Conservation (phyloP, 2,113 vertebrate species). For the Sakesphorus luctuosus region DNA sequence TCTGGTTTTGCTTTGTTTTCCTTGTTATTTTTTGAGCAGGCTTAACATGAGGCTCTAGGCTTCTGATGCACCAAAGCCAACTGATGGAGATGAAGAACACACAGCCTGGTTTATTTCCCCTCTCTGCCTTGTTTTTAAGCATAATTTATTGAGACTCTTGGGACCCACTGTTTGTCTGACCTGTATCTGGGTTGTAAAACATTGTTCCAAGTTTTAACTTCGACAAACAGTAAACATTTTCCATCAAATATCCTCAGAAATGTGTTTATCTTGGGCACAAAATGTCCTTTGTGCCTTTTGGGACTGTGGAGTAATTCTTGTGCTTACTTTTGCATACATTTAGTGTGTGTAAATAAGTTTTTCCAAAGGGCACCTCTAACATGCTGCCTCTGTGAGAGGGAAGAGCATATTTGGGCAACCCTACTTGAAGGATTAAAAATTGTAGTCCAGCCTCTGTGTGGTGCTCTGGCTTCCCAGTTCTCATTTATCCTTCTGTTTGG, state of each 20-base stretch:
- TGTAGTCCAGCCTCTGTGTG: background rate
- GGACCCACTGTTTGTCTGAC: background rate
- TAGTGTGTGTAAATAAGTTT: background rate
- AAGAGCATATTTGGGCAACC: background rate
- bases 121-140: background rate
- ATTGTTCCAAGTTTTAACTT: background rate
- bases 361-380: background rate
- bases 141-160: background rate
- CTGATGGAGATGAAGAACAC: background rate
- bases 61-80: background rate
- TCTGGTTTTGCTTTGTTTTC: background rate
- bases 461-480: background rate
- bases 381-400: background rate
- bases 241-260: background rate
- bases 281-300: background rate
- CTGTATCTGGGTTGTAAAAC: background rate
- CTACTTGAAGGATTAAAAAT: background rate
- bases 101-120: background rate
- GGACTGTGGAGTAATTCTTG: background rate
- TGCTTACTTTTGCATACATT: constrained; percentile 1
- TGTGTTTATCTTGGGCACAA: background rate
- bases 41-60: background rate
- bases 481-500: background rate
- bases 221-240: background rate
- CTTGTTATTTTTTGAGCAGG: background rate